These are phyloP conservation scores for Eupithecia subfuscata DNA, from an alignment of 2,888 invertebrate genomes.

Conservation along the genomic window DNA sequence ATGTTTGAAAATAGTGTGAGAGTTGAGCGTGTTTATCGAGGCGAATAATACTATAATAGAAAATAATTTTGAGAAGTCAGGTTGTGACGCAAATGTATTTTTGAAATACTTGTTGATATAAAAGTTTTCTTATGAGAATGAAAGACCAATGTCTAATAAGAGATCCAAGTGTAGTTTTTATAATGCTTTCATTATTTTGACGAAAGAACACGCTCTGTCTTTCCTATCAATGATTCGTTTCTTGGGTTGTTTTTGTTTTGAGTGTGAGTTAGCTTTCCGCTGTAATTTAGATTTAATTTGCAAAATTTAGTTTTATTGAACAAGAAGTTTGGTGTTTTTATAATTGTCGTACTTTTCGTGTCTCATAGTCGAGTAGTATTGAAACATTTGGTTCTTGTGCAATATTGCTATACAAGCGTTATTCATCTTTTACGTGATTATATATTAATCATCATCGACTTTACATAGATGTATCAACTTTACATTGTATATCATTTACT, in stretches of 20 bases:
- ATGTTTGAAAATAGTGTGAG: constrained; percentile 15
- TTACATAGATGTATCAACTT: constrained; percentile 1
- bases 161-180: constrained; percentile 27
- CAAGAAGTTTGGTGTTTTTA: constrained; percentile 1
- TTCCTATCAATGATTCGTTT: constrained; percentile 32
- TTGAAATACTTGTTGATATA: constrained; percentile 26
- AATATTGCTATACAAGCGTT: not conserved
- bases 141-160: constrained; percentile 29
- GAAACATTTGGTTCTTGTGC: constrained; percentile 6
- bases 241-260: constrained; percentile 5
- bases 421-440: not conserved
- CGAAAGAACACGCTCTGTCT: constrained; percentile 30
- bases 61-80: constrained; percentile 23
- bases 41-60: constrained; percentile 20
- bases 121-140: constrained; percentile 29
- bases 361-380: constrained; percentile 4
- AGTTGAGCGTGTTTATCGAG: constrained; percentile 27
- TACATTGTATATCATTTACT: not conserved
- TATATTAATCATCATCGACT: not conserved
- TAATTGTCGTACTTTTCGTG: not conserved
- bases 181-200: constrained; percentile 22
- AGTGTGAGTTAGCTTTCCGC: not conserved
- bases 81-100: constrained; percentile 34
- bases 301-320: not conserved
- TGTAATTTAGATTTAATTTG: not conserved